Evolutionary conservation across 1,140 invertebrate species (phyloP).

Genomic region (Hormaphis cornu): DNA sequence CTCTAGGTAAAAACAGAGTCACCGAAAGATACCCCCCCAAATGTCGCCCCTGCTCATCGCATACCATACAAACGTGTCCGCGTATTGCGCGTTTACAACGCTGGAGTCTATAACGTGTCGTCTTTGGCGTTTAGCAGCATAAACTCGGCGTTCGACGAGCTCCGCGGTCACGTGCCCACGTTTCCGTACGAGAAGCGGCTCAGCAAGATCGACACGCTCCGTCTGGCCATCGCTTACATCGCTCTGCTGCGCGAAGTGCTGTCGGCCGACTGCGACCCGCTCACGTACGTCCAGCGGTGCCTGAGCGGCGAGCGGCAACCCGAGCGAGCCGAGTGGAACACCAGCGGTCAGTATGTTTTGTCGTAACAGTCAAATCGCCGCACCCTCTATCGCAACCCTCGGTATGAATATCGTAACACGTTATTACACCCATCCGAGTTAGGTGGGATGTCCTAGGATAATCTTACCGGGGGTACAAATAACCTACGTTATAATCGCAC

Average conservation of each 20-base stretch:
- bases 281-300: slow-evolving; percentile 88
- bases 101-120: slow-evolving; percentile 7
- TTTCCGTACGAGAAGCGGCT: slow-evolving; percentile 97
- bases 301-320: slow-evolving; percentile 73
- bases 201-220: slow-evolving; percentile 93
- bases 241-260: slow-evolving; percentile 83
- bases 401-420: no score
- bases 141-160: slow-evolving; percentile 95
- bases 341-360: slow-evolving; percentile 69
- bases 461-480: no score
- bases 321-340: slow-evolving; percentile 85
- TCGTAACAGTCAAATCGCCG: no score
- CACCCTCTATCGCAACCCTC: no score
- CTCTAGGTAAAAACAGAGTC: no score
- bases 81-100: no score
- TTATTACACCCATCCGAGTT: no score
- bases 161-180: slow-evolving; percentile 89
- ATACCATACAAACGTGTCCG: no score
- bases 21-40: no score
- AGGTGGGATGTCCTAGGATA: no score
- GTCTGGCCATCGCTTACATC: slow-evolving; percentile 93
- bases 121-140: slow-evolving; percentile 70
- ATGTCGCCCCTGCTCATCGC: no score
- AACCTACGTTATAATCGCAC: no score
- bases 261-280: slow-evolving; percentile 78